Evolutionary conservation across 2,888 invertebrate genomes (phyloP).

Genomic region (Stenichneumon culpator): DNA sequence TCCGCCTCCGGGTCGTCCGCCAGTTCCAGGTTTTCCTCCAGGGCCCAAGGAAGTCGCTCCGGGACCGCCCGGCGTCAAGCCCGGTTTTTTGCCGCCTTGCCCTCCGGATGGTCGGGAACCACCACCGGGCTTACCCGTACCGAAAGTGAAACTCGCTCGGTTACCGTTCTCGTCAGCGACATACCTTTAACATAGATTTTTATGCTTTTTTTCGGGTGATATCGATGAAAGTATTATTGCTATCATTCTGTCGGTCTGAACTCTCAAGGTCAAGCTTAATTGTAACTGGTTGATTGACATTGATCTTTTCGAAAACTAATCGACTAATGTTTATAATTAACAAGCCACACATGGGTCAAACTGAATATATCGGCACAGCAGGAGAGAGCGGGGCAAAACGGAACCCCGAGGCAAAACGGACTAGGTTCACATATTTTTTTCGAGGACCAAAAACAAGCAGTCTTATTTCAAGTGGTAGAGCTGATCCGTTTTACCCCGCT

Average conservation of each 20-base stretch:
- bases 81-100: constrained; percentile 36
- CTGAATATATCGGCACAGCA: not conserved
- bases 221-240: not conserved
- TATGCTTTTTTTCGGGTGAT: not conserved
- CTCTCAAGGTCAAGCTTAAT: not conserved
- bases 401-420: not conserved
- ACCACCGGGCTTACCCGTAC: constrained; percentile 73
- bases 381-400: not conserved
- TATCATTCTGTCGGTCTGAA: not conserved
- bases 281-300: not conserved
- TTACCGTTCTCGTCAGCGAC: constrained; percentile 83
- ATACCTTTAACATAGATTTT: constrained; percentile 75
- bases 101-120: constrained; percentile 53
- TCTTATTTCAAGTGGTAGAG: not conserved
- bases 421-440: not conserved
- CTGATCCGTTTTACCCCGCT: not conserved
- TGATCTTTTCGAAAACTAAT: not conserved
- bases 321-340: too few relatives aligned
- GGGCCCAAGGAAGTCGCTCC: constrained; percentile 61
- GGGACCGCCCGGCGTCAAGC: constrained; percentile 63
- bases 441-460: not conserved
- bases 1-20: constrained; percentile 54
- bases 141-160: constrained; percentile 81
- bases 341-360: not conserved
- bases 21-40: constrained; percentile 53